Evolutionary conservation across 2,797 vertebrate species (phyloP).

Genomic region (Silurus lanzhouensis): DNA sequence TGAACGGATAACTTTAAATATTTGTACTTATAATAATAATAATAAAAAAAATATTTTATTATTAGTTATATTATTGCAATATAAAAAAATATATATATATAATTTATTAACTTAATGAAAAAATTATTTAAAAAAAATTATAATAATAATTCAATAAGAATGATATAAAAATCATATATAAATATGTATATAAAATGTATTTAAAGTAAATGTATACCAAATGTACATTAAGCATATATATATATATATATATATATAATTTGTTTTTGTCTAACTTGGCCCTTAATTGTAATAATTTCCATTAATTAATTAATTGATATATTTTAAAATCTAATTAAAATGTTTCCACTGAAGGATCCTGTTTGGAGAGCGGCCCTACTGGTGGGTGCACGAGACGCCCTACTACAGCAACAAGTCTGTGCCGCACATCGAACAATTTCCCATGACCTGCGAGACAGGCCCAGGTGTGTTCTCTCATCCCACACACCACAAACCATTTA

Average conservation of each 20-base stretch:
- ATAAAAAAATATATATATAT: too few species aligned
- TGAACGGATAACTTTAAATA: not conserved
- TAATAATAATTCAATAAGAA: not conserved
- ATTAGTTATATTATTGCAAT: not conserved
- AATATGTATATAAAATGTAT: not conserved
- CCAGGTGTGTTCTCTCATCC: constrained; percentile 76
- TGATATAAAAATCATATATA: too few species aligned
- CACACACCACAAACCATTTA: not conserved
- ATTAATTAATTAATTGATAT: too few species aligned
- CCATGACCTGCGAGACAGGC: constrained; percentile 93
- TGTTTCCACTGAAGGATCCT: constrained; percentile 78
- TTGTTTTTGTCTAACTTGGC: too few species aligned
- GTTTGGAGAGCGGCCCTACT: constrained; percentile 93
- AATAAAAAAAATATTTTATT: not conserved
- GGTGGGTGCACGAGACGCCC: constrained; percentile 91
- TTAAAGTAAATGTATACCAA: not conserved
- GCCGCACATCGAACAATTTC: constrained; percentile 87
- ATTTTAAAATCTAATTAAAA: too few species aligned
- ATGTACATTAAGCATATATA: not conserved
- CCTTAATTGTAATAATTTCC: too few species aligned
- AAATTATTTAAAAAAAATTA: not conserved
- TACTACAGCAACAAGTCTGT: constrained; percentile 76
- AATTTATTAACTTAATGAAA: not conserved
- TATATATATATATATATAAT: too few species aligned
- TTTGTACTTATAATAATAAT: not conserved